A percentile compares a stretch with the other conserved stretches of the same genome.
Conservation (phyloP, 2,113 vertebrate genomes). For the Isurus oxyrinchus region DNA sequence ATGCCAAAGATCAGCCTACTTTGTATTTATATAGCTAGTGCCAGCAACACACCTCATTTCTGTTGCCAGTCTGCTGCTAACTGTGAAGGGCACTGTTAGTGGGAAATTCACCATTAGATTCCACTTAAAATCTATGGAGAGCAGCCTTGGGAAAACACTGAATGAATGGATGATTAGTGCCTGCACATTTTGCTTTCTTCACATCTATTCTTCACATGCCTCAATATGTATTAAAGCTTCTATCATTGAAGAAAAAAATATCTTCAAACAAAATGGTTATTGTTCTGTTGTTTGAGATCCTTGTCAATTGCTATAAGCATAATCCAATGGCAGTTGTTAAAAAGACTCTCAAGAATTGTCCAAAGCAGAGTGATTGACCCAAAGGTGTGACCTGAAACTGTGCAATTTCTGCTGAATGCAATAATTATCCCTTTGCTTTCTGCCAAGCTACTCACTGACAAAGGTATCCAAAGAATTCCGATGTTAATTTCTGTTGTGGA, state of each 20-base stretch:
- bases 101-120: background rate
- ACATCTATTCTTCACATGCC: background rate
- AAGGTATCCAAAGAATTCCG: background rate
- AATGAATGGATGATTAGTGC: background rate
- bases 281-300: background rate
- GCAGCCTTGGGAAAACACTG: background rate
- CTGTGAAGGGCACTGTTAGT: background rate
- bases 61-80: background rate
- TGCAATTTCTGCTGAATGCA: background rate
- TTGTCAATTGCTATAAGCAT: background rate
- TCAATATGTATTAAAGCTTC: background rate
- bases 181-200: background rate
- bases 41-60: background rate
- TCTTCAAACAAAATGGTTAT: background rate
- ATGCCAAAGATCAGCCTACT: background rate
- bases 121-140: background rate
- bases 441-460: background rate
- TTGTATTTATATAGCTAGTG: background rate
- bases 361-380: background rate
- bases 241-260: background rate
- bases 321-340: background rate
- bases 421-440: background rate
- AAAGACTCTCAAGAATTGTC: background rate
- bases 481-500: background rate
- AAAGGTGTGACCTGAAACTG: background rate